Evolutionary conservation across 2,113 vertebrate genomes (phyloP).

Genomic region (Megalops atlanticus): DNA sequence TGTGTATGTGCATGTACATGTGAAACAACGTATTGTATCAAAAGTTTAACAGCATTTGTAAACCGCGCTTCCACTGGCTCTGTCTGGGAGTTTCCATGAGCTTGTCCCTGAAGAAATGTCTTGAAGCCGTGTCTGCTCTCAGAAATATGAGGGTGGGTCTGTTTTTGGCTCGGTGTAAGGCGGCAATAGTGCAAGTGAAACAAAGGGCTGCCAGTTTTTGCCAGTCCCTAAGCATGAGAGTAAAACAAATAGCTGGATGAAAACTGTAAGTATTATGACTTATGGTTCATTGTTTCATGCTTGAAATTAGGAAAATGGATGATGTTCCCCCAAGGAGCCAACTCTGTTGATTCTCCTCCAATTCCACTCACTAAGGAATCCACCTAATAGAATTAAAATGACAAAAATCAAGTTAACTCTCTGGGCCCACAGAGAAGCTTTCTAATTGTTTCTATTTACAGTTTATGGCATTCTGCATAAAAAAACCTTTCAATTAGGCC

Average conservation of each 20-base stretch:
- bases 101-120: constrained; percentile 29
- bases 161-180: constrained; percentile 19
- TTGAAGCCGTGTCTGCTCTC: constrained; percentile 28
- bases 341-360: neutral
- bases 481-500: constrained; percentile 19
- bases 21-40: neutral
- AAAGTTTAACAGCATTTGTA: constrained; percentile 23
- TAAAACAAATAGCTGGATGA: neutral
- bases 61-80: constrained; percentile 27
- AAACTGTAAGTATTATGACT: constrained; percentile 6
- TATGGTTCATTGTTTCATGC: neutral
- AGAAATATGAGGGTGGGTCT: constrained; percentile 37
- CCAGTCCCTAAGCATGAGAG: neutral
- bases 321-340: neutral
- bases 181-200: constrained; percentile 1
- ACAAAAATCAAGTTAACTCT: neutral
- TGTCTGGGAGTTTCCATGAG: constrained; percentile 38
- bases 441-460: constrained; percentile 5
- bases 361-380: neutral
- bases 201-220: neutral
- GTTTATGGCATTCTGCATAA: constrained; percentile 1
- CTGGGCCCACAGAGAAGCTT: neutral
- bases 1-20: neutral
- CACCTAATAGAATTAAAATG: constrained; percentile 13
- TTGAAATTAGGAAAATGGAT: neutral